Percentiles rank a stretch among this genome's conserved stretches.
These are phyloP conservation scores for Pemphredon lugubris DNA, from an alignment of 2,888 invertebrate species.

Conservation along the genomic window DNA sequence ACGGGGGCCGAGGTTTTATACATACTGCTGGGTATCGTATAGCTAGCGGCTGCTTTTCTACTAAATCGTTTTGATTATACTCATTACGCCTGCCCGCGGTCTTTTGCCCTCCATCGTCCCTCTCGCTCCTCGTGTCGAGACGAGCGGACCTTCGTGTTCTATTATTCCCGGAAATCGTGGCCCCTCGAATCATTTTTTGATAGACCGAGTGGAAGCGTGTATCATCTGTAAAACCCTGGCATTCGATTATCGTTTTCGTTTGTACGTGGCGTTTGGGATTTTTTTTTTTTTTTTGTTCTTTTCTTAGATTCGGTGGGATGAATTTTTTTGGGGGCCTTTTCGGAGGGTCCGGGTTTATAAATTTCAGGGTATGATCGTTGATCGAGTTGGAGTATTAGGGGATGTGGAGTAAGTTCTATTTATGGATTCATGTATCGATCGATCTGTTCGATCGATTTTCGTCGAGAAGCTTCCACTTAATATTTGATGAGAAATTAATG, in stretches of 20 bases:
- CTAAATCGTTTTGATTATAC: slow-evolving; percentile 79
- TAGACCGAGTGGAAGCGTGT: slow-evolving; percentile 39
- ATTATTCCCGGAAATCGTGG: slow-evolving; percentile 72
- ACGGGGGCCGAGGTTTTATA: slow-evolving; percentile 53
- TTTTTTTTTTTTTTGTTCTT: too few species aligned
- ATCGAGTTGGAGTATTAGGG: too few species aligned
- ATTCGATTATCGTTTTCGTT: slow-evolving; percentile 35
- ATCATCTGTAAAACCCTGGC: slow-evolving; percentile 44
- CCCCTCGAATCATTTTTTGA: slow-evolving; percentile 41
- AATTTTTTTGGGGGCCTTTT: too few species aligned
- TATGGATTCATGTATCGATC: too few species aligned
- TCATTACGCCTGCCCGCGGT: slow-evolving; percentile 71
- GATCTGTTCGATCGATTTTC: too few species aligned
- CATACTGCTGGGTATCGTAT: slow-evolving; percentile 47
- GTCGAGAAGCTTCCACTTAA: too few species aligned
- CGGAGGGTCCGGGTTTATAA: too few species aligned
- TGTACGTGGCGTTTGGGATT: too few species aligned
- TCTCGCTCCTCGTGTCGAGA: slow-evolving; percentile 13
- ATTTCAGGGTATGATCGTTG: too few species aligned
- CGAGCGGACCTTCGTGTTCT: slow-evolving; percentile 41
- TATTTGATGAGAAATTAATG: too few species aligned
- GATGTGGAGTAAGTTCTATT: too few species aligned
- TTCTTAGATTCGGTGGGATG: too few species aligned
- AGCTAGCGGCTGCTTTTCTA: slow-evolving; percentile 76
- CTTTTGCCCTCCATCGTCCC: not conserved